Percentiles rank a stretch among this genome's conserved stretches.
These are phyloP conservation scores for Psilanteris sp. DNA, from an alignment of 1,140 invertebrate genomes.

Conservation along the genomic window DNA sequence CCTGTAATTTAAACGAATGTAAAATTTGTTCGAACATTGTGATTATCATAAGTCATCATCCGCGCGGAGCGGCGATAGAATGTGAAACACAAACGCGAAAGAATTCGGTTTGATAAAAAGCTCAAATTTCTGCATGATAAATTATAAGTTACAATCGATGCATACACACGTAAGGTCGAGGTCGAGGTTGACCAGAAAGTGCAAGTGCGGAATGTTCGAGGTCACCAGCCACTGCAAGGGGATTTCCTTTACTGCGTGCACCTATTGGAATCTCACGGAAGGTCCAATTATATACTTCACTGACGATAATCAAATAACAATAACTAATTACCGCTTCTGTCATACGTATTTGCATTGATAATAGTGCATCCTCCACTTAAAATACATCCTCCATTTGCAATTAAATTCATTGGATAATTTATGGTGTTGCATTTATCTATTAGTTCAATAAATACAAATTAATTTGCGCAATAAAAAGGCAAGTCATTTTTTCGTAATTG, in stretches of 20 bases:
- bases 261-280: slow-evolving; percentile 54
- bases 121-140: slow-evolving; percentile 35
- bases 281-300: slow-evolving; percentile 54
- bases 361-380: slow-evolving; percentile 8
- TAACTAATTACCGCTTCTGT: slow-evolving; percentile 37
- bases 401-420: slow-evolving; percentile 9
- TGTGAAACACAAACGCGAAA: slow-evolving; percentile 17
- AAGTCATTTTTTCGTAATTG: too few relatives aligned
- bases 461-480: too few relatives aligned
- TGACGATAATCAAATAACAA: slow-evolving; percentile 52
- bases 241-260: slow-evolving; percentile 44
- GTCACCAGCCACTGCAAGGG: slow-evolving; percentile 26
- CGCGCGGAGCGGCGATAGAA: not conserved
- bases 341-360: slow-evolving; percentile 18
- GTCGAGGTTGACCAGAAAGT: slow-evolving; percentile 60
- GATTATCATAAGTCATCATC: slow-evolving; percentile 29
- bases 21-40: not conserved
- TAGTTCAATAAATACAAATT: too few relatives aligned
- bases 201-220: slow-evolving; percentile 60
- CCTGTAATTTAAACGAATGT: not conserved
- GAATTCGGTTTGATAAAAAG: slow-evolving; percentile 23
- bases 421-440: slow-evolving; percentile 4
- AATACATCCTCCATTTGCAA: not conserved
- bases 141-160: slow-evolving; percentile 50
- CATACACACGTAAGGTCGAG: slow-evolving; percentile 48